Percentiles rank a stretch among this genome's conserved stretches.
Conservation (phyloP, 2,797 vertebrate genomes). For the Tapirus indicus region DNA sequence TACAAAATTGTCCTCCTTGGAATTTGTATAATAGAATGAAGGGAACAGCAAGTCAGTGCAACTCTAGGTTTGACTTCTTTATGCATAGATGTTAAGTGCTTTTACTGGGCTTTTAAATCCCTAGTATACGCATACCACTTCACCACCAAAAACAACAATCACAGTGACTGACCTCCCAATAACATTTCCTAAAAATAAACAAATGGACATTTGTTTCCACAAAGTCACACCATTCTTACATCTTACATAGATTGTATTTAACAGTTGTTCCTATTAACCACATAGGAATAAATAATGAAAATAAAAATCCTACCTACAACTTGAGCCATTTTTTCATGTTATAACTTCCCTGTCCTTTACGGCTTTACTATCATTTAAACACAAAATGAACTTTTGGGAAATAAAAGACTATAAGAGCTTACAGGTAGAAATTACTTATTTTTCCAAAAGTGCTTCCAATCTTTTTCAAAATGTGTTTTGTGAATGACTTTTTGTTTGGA, state of each 20-base stretch:
- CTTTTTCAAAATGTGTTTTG: not conserved
- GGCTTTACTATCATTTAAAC: not conserved
- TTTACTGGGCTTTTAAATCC: not conserved
- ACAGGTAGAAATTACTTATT: not conserved
- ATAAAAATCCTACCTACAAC: not conserved
- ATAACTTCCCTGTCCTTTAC: not conserved
- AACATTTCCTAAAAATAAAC: not conserved
- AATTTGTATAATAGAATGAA: not conserved
- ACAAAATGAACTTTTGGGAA: not conserved
- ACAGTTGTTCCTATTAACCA: not conserved
- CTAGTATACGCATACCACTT: not conserved
- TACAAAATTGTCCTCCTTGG: not conserved
- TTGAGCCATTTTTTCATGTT: not conserved
- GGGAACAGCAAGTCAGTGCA: not conserved
- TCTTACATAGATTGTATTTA: not conserved
- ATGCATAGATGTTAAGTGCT: not conserved
- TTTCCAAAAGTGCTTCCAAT: not conserved
- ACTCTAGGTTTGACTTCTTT: not conserved
- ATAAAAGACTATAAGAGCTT: not conserved
- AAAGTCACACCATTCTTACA: not conserved
- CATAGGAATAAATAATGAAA: not conserved
- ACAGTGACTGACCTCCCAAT: not conserved
- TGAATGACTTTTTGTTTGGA: not conserved
- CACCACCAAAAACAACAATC: not conserved
- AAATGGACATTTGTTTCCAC: not conserved